Evolutionary conservation across 2,888 invertebrate species (phyloP).

Genomic region (Nesidiocoris tenuis): DNA sequence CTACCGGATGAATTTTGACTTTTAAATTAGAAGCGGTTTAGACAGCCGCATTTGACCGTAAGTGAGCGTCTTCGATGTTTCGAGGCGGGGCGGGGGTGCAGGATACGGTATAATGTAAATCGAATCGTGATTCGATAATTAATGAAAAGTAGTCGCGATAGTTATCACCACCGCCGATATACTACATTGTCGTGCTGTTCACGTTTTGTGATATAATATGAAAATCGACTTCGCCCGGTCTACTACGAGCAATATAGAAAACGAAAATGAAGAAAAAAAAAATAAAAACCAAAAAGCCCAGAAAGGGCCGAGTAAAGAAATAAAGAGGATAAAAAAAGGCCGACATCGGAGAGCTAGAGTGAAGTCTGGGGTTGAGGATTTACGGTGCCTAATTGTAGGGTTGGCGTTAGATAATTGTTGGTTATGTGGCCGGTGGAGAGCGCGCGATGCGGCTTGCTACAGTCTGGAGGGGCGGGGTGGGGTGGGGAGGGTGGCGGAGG

Average conservation of each 20-base stretch:
- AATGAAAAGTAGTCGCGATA: conserved; percentile 38
- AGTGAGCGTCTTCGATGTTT: not conserved
- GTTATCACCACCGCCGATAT: conserved; percentile 23
- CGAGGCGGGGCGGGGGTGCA: not conserved
- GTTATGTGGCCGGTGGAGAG: conserved; percentile 36
- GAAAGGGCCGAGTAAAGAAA: conserved; percentile 43
- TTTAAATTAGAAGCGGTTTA: not conserved
- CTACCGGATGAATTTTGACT: not conserved
- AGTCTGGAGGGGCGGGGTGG: not conserved
- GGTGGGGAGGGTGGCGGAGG: not conserved
- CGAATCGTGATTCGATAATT: conserved; percentile 27
- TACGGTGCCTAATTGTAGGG: conserved; percentile 48
- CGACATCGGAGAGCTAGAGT: conserved; percentile 25
- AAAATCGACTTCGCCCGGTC: conserved; percentile 18
- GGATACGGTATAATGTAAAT: conserved; percentile 3
- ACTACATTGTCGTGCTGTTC: conserved; percentile 35
- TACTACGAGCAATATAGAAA: conserved; percentile 1
- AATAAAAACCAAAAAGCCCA: conserved; percentile 23
- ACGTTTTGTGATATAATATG: conserved; percentile 33
- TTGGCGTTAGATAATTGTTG: conserved; percentile 43
- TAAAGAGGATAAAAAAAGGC: conserved; percentile 42
- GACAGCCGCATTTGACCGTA: not conserved
- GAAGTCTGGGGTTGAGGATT: conserved; percentile 44
- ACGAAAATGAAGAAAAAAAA: not conserved
- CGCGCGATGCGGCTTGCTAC: not conserved